phyloP scores from a whole-genome alignment of 2,888 invertebrate species.

The Poecilobothrus nobilitatus region DNA sequence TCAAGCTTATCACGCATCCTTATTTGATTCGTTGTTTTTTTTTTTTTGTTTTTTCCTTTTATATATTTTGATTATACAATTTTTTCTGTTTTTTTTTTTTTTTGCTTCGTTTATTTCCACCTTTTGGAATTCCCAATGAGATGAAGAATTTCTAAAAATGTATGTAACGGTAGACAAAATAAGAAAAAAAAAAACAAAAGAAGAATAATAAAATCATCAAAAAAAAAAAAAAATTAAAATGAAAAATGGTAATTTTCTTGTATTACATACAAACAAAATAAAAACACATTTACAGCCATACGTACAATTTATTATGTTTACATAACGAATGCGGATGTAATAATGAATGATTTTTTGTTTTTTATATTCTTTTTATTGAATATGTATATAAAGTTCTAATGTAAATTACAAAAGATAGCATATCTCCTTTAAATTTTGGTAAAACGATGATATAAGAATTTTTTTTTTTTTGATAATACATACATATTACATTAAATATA shows the following conservation, averaged over 20 bases:
- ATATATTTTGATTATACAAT: not conserved
- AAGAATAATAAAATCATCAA: no score
- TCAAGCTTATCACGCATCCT: slow-evolving; percentile 1
- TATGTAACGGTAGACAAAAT: not conserved
- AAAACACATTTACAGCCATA: no score
- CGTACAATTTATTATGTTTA: not conserved
- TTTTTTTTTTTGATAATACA: no score
- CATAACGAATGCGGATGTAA: not conserved
- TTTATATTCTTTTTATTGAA: no score
- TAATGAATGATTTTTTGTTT: not conserved
- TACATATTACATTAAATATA: no score
- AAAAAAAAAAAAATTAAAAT: not conserved
- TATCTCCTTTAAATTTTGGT: no score
- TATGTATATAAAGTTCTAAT: no score
- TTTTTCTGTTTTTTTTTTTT: not conserved
- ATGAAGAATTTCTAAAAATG: not conserved
- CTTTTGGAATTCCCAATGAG: not conserved
- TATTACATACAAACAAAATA: not conserved
- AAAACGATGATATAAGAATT: no score
- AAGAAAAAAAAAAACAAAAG: not conserved
- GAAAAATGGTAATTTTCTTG: not conserved
- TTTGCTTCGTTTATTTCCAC: not conserved
- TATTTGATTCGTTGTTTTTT: not conserved
- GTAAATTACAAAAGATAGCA: no score
- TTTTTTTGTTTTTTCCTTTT: not conserved